A percentile compares a stretch with the other conserved stretches of the same genome.
These are phyloP conservation scores for Struthio camelus DNA, from an alignment of 2,113 vertebrate genomes.

Conservation along the genomic window DNA sequence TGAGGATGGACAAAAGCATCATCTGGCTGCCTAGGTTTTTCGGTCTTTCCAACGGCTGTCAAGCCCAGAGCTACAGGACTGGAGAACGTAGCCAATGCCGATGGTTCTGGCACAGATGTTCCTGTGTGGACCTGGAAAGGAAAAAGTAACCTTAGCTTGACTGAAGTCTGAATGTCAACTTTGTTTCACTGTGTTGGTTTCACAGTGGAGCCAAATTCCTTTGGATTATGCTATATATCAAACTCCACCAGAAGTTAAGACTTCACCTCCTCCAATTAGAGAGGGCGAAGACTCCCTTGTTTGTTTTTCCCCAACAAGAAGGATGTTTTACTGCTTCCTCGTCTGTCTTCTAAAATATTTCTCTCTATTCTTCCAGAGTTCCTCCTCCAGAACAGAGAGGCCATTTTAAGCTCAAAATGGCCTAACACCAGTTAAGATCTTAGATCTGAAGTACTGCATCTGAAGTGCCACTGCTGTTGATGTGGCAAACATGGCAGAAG, in stretches of 20 bases:
- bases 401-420: not conserved
- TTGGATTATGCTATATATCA: not conserved
- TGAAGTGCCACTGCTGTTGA: not conserved
- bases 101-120: not conserved
- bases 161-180: not conserved
- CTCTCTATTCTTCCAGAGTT: not conserved
- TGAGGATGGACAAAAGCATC: conserved; percentile 9
- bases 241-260: not conserved
- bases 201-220: not conserved
- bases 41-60: conserved; percentile 55
- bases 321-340: not conserved
- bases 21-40: conserved; percentile 42
- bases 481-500: not conserved
- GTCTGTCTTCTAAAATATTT: not conserved
- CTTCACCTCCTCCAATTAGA: not conserved
- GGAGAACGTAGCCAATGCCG: conserved; percentile 29
- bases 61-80: conserved; percentile 44
- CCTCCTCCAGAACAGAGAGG: not conserved
- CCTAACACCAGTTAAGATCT: not conserved
- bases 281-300: not conserved
- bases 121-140: conserved; percentile 53
- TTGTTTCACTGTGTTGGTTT: not conserved
- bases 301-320: not conserved
- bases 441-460: not conserved
- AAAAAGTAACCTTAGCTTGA: not conserved